Conservation (phyloP, 2,797 vertebrate genomes). For the Mionectes olivaceus region DNA sequence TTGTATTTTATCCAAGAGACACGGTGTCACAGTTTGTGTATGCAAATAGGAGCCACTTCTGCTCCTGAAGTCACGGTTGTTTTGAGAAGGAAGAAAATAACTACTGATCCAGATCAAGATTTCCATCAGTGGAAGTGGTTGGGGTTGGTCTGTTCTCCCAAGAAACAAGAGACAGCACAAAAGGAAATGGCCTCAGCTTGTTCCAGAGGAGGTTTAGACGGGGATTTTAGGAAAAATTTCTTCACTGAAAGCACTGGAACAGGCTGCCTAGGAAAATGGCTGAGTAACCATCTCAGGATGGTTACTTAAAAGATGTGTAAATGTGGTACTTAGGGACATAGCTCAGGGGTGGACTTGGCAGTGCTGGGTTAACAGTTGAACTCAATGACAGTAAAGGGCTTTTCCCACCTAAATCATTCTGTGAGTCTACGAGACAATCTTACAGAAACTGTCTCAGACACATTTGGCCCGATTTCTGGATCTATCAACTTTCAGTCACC, state of each 20-base stretch:
- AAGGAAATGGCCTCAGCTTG: not conserved
- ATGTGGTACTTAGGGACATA: not conserved
- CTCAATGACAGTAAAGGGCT: not conserved
- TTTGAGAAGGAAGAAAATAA: not conserved
- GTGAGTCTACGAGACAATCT: not conserved
- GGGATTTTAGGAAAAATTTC: not conserved
- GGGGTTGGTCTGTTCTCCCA: not conserved
- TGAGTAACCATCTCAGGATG: not conserved
- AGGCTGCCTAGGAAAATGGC: not conserved
- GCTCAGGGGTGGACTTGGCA: not conserved
- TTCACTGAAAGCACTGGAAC: not conserved
- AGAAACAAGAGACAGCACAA: not conserved
- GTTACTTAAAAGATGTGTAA: not conserved
- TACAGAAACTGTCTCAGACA: not conserved
- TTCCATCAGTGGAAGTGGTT: not conserved
- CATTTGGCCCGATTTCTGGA: not conserved
- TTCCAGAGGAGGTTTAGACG: not conserved
- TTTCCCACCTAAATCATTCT: not conserved
- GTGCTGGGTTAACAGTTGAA: not conserved
- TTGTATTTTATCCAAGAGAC: not conserved
- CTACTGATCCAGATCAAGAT: not conserved
- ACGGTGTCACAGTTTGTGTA: not conserved
- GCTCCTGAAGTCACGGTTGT: not conserved
- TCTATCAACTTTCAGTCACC: not conserved
- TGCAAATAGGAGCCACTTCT: not conserved